Conservation (phyloP, 2,797 vertebrate species). For the Siniperca scherzeri region DNA sequence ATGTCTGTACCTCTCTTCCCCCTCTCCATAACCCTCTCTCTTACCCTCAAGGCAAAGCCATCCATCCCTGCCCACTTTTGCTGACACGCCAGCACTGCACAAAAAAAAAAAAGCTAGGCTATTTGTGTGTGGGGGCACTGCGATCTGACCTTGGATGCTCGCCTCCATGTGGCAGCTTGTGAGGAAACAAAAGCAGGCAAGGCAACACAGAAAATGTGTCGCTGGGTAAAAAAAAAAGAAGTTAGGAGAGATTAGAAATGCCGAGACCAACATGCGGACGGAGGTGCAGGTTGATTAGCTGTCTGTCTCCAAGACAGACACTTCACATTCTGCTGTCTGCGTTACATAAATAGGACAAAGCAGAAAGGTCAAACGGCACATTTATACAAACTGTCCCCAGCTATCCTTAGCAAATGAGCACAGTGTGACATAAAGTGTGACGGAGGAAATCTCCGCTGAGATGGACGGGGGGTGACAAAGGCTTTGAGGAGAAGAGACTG, state of each 20-base stretch:
- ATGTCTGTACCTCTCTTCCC: constrained; percentile 37
- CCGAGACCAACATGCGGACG: constrained; percentile 18
- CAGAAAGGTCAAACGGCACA: constrained; percentile 71
- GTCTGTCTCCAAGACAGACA: constrained; percentile 54
- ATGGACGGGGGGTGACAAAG: constrained; percentile 60
- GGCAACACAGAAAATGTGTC: constrained; percentile 35
- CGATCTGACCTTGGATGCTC: constrained; percentile 71
- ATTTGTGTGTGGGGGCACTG: constrained; percentile 58
- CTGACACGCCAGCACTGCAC: constrained; percentile 60
- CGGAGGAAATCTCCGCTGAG: constrained; percentile 50
- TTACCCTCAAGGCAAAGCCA: constrained; percentile 66
- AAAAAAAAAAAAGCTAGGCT: constrained; percentile 30
- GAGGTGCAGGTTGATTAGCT: constrained; percentile 64
- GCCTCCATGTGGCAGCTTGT: constrained; percentile 54
- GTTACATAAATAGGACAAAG: constrained; percentile 64
- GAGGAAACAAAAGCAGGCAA: constrained; percentile 55
- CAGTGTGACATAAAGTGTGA: constrained; percentile 26
- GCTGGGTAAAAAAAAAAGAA: constrained; percentile 17
- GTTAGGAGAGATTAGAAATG: constrained; percentile 51
- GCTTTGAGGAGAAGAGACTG: constrained; percentile 48
- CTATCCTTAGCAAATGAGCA: constrained; percentile 61
- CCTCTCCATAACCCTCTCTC: constrained; percentile 44
- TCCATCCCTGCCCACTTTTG: constrained; percentile 74
- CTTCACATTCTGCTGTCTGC: constrained; percentile 51
- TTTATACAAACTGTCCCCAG: constrained; percentile 67